These are phyloP conservation scores for Enhydra lutris DNA, from an alignment of 2,113 vertebrate species.

Conservation along the genomic window DNA sequence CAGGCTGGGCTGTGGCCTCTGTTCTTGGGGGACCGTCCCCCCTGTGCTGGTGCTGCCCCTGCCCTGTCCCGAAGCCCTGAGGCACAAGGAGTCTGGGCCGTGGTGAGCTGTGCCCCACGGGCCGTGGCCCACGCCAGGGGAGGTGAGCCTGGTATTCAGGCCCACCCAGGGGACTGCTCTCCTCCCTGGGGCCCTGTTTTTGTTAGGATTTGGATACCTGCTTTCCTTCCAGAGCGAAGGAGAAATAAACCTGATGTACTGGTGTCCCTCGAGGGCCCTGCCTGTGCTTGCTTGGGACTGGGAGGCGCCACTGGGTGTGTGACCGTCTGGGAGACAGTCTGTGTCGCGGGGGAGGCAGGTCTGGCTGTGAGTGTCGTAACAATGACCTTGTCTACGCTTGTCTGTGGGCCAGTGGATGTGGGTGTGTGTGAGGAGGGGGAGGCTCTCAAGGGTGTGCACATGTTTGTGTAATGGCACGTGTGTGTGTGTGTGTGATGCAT, in stretches of 20 bases:
- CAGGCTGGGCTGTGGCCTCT: not conserved
- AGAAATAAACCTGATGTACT: constrained; percentile 59
- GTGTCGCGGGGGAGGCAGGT: not conserved
- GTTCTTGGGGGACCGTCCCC: not conserved
- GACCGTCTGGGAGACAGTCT: not conserved
- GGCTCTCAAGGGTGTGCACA: not conserved
- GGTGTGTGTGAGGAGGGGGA: not conserved
- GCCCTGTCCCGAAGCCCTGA: not conserved
- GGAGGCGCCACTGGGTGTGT: rapidly evolving
- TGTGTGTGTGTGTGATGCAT: not conserved
- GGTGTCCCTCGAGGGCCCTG: not conserved
- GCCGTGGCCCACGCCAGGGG: not conserved
- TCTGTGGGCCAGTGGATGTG: not conserved
- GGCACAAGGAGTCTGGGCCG: not conserved
- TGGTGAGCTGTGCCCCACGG: not conserved
- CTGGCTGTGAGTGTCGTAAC: not conserved
- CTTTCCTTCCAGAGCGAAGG: not conserved
- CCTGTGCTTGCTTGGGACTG: not conserved
- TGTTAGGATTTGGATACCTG: not conserved
- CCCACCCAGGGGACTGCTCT: not conserved
- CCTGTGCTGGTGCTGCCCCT: constrained; percentile 20
- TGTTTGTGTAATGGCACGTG: not conserved
- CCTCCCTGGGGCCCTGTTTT: not conserved
- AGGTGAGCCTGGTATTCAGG: not conserved
- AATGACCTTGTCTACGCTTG: not conserved